A percentile compares a stretch with the other conserved stretches of the same genome.
Conservation (phyloP, 1,140 invertebrate genomes). For the Orius insidiosus region DNA sequence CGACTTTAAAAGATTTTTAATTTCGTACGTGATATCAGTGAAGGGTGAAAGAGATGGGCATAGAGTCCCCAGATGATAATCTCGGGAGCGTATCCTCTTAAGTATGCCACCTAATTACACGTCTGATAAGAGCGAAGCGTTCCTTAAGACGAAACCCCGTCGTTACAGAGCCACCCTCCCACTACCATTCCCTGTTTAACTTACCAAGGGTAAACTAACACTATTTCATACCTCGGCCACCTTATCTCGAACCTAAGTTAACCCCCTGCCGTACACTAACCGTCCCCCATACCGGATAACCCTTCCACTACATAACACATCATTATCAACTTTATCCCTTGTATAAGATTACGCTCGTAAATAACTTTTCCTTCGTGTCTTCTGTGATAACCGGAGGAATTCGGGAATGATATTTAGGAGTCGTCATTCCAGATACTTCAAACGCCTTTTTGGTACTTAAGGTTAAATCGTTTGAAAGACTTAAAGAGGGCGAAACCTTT, state of each 20-base stretch:
- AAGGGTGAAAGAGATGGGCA: too few species aligned
- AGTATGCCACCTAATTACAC: constrained; percentile 9
- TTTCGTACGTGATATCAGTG: too few species aligned
- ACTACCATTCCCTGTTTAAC: constrained; percentile 6
- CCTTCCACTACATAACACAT: constrained; percentile 11
- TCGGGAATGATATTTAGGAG: too few species aligned
- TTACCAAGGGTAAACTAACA: constrained; percentile 10
- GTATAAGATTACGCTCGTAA: too few species aligned
- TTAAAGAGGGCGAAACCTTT: too few species aligned
- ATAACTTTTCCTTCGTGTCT: too few species aligned
- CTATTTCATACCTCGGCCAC: constrained; percentile 10
- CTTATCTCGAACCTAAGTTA: constrained; percentile 10
- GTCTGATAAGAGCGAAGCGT: constrained; percentile 3
- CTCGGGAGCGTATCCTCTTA: background rate
- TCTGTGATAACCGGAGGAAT: too few species aligned
- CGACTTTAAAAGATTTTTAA: too few species aligned
- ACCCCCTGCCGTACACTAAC: background rate
- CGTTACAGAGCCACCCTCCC: background rate
- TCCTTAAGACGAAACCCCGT: constrained; percentile 7
- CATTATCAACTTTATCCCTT: constrained; percentile 12
- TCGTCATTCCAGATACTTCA: too few species aligned
- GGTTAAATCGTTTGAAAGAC: too few species aligned
- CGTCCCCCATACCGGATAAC: constrained; percentile 5
- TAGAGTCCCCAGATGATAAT: too few species aligned
- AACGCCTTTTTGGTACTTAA: too few species aligned